Percentiles rank a stretch among this genome's conserved stretches.
phyloP scores from a whole-genome alignment of 2,888 invertebrate species.

The Augochlorella aurata region DNA sequence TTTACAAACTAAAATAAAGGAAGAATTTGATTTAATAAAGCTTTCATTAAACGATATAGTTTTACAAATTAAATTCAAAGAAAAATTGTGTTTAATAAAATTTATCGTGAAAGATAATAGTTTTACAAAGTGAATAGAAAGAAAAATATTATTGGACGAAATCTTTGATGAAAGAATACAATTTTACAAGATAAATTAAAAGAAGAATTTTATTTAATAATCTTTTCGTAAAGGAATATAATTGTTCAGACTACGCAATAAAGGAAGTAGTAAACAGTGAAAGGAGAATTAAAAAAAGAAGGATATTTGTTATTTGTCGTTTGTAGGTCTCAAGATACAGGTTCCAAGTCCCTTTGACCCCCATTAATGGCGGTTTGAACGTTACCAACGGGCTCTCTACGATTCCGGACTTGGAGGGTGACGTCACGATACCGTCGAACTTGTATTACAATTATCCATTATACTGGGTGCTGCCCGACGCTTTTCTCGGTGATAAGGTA shows the following conservation, averaged over 20 bases:
- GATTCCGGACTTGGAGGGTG: constrained; percentile 85
- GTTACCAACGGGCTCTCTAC: constrained; percentile 85
- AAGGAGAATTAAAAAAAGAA: neutral
- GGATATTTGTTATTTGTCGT: neutral
- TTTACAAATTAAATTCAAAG: too few species aligned
- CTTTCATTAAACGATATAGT: too few species aligned
- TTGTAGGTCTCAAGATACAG: constrained; percentile 75
- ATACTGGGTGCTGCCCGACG: constrained; percentile 91
- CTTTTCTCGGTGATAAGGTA: constrained; percentile 92
- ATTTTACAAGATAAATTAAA: too few species aligned
- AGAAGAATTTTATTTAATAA: too few species aligned
- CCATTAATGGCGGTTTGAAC: constrained; percentile 82
- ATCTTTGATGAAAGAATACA: too few species aligned
- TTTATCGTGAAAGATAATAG: too few species aligned
- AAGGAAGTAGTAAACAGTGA: neutral
- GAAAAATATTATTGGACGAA: too few species aligned
- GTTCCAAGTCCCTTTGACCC: constrained; percentile 68
- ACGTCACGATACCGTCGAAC: constrained; percentile 83
- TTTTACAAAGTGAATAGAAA: too few species aligned
- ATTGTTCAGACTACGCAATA: neutral
- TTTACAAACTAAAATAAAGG: too few species aligned
- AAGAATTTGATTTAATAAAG: too few species aligned
- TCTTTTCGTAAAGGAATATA: too few species aligned
- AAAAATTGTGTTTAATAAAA: too few species aligned
- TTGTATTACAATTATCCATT: constrained; percentile 86